phyloP scores from a whole-genome alignment of 1,140 invertebrate genomes.

The Brachystomella parvula region DNA sequence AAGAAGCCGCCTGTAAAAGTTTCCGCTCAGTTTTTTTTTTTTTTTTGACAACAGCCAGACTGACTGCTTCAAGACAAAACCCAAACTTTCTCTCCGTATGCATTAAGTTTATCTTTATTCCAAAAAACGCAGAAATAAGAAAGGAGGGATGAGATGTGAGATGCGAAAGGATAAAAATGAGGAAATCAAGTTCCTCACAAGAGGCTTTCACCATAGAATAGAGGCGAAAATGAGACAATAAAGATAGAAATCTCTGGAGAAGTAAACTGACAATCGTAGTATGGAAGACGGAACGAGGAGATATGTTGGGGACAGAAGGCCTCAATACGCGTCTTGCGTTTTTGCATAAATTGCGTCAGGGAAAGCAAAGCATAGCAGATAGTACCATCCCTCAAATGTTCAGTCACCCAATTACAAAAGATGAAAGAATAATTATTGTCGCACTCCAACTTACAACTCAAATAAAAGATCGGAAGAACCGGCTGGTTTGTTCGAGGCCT shows the following conservation, averaged over 20 bases:
- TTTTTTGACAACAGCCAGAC: neutral
- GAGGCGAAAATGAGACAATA: conserved; percentile 34
- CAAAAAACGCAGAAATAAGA: conserved; percentile 3
- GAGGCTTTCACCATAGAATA: conserved; percentile 23
- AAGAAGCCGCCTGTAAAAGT: neutral
- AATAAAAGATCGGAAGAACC: too few relatives aligned
- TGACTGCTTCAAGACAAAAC: too few relatives aligned
- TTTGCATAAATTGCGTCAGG: too few relatives aligned
- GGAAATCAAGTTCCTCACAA: conserved; percentile 23
- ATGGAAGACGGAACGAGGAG: too few relatives aligned
- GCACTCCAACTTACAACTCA: neutral
- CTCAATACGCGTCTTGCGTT: too few relatives aligned
- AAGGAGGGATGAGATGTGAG: conserved; percentile 15
- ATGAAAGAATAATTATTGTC: neutral
- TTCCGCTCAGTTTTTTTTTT: neutral
- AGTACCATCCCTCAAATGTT: too few relatives aligned
- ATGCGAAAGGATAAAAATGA: conserved; percentile 11
- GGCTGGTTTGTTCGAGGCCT: too few relatives aligned
- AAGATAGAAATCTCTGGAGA: conserved; percentile 30
- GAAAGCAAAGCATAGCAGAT: too few relatives aligned
- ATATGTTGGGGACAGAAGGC: too few relatives aligned
- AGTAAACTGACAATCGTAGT: too few relatives aligned
- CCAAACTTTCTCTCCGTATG: neutral
- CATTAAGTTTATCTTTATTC: neutral
- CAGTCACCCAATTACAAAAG: neutral